Base-by-base conservation (phyloP, 1,140 invertebrate species). In the Hylaeus anthracinus region DNA sequence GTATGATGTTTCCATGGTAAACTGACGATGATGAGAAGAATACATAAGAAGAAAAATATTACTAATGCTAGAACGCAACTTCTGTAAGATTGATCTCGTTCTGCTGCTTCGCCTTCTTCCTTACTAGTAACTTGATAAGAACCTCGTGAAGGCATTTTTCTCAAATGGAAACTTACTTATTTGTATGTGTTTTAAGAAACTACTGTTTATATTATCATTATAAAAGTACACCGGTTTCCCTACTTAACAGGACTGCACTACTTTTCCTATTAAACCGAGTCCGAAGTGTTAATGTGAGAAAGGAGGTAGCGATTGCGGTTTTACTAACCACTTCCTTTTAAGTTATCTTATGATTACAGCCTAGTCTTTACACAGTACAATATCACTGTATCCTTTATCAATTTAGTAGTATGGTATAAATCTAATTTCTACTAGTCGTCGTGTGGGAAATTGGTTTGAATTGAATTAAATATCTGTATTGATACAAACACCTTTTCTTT, bases 41-140 rank as follows among this genome's bases (percentile, higher is more conserved):
- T 75, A 39, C 88, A 90, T 2, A 91, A 58, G 2, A 89, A 79
- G 15, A 90, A 66, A 60, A 91, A 90, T 66, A 91, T 84, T 15
- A 91, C 37, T 58, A 91, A 66, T 5, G 85, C 51, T 12, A 81
- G 1, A 41, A 90, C 9, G 8, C 90, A 91, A 77, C 84, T 87
- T 67, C 48, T 86, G n/a, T 80, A 90, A 15, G 89, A 91, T 61
- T 85, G 79, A 58, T 91, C 90, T 6, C 56, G 78, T 71, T 84
- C 48, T 0, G 65, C 76, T 5, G 43, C 58, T 65, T 81, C 80
- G 5, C 56, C 69, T 2, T 73, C 10, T 9, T 78, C 70, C 3
- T 8, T 41, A n/a, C 55, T 81, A 5, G 69, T 39, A 39, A 87
- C 9, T 45, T 86, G 51, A 61, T 90, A 90, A 37, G 76, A 79